Base-by-base conservation (phyloP, 2,888 invertebrate species). In the Caenorhabditis drosophilae region DNA sequence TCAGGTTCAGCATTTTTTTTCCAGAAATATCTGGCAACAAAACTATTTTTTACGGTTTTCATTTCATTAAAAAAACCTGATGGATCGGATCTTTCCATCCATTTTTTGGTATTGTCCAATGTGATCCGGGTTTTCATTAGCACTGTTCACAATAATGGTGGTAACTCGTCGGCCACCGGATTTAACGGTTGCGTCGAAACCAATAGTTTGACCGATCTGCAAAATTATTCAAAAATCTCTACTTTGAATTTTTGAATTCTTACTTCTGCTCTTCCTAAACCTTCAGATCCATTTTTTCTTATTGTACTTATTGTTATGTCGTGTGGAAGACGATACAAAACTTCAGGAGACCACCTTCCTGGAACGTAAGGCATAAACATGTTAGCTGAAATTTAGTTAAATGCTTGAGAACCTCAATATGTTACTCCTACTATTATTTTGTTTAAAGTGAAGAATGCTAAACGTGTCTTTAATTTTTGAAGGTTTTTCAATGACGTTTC, bases 31-130 rank as follows among this genome's bases (percentile, higher is more conserved):
- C 80, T 80, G 31, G 23, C 52, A 50, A 22, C 6, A 25, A 7
- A 9, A 22, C 3, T 20, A 46, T 46, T n/a, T 26, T 16, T 12
- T 11, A 46, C 7, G 6, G 4, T 26, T 27, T 27, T 3, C 25
- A 34, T n/a, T 18, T 23, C 15, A 50, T 31, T 45, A 26, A 53
- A 55, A 16, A 48, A 41, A 79, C 79, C 72, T 76, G 52, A 80
- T 73, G 12, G 62, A 70, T 34, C 81, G 56, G 34, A 73, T 54
- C 55, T 74, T 79, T 31, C 81, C 81, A 18, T 81, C 78, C 77
- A 78, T 81, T 48, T 81, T 81, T 54, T 81, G 81, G 45, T 63
- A 81, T 27, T 77, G 75, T 1, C 79, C 79, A 47, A 81, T 61
- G 27, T 77, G 66, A 23, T 77, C 56, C n/a, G 74, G 66, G 27